Conservation (phyloP, 2,888 invertebrate genomes). For the Stegophylla sp. region DNA sequence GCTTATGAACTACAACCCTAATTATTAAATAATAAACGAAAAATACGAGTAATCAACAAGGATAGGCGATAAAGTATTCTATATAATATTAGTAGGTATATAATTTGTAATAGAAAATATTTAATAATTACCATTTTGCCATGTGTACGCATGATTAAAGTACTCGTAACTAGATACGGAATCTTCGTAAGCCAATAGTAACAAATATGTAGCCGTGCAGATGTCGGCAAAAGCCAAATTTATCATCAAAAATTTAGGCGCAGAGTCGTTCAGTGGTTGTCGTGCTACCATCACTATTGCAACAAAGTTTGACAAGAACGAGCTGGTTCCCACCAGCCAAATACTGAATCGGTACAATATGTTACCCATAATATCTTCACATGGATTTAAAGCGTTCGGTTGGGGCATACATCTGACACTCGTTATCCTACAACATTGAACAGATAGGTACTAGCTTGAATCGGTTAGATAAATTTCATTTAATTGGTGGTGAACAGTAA, state of each 20-base stretch:
- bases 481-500: neutral
- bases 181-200: slow-evolving; percentile 84
- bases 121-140: slow-evolving; percentile 75
- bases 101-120: neutral
- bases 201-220: slow-evolving; percentile 83
- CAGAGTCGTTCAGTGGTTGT: slow-evolving; percentile 71
- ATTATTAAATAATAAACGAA: no score
- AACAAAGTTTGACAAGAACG: slow-evolving; percentile 82
- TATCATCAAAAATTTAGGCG: slow-evolving; percentile 78
- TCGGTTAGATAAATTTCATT: neutral
- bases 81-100: no score
- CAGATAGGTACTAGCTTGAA: neutral
- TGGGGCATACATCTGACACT: slow-evolving; percentile 74
- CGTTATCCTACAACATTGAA: slow-evolving; percentile 43
- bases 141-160: slow-evolving; percentile 88
- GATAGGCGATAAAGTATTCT: no score
- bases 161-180: slow-evolving; percentile 83
- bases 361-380: slow-evolving; percentile 89
- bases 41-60: no score
- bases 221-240: slow-evolving; percentile 89
- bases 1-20: no score
- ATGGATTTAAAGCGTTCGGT: slow-evolving; percentile 84
- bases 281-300: slow-evolving; percentile 80
- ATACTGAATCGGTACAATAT: slow-evolving; percentile 79
- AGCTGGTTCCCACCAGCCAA: slow-evolving; percentile 84